Percentiles rank a stretch among this genome's conserved stretches.
These are phyloP conservation scores for Tor tambroides DNA, from an alignment of 2,113 vertebrate species.

Conservation along the genomic window DNA sequence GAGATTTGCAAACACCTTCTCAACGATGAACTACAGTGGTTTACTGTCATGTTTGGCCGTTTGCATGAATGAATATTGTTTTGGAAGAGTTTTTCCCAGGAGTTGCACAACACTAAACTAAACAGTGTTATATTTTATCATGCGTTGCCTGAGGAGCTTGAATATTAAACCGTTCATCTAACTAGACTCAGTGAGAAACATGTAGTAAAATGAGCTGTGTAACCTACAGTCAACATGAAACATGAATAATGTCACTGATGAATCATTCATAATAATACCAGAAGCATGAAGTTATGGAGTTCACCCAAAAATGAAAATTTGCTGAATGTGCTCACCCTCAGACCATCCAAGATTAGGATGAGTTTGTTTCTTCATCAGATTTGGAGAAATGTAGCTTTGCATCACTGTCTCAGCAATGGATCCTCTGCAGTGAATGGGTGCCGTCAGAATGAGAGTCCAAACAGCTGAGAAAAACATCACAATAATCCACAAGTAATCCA, in stretches of 20 bases:
- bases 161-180: slow-evolving; percentile 35
- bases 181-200: neutral
- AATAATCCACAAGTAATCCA: too few relatives aligned
- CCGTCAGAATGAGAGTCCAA: too few relatives aligned
- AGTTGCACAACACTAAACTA: slow-evolving; percentile 3
- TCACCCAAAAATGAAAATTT: too few relatives aligned
- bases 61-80: neutral
- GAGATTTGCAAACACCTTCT: neutral
- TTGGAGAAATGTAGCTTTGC: too few relatives aligned
- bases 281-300: neutral
- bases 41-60: neutral
- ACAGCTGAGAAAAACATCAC: too few relatives aligned
- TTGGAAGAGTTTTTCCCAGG: neutral
- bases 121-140: neutral
- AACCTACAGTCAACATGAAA: neutral
- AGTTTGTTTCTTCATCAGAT: too few relatives aligned
- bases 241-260: neutral
- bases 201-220: neutral
- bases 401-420: too few relatives aligned
- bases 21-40: neutral
- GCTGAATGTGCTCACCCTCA: too few relatives aligned
- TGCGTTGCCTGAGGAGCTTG: neutral
- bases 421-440: too few relatives aligned
- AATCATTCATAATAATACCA: neutral
- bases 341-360: too few relatives aligned